These are phyloP conservation scores for Brachystomella parvula DNA, from an alignment of 1,140 invertebrate species.

Conservation along the genomic window DNA sequence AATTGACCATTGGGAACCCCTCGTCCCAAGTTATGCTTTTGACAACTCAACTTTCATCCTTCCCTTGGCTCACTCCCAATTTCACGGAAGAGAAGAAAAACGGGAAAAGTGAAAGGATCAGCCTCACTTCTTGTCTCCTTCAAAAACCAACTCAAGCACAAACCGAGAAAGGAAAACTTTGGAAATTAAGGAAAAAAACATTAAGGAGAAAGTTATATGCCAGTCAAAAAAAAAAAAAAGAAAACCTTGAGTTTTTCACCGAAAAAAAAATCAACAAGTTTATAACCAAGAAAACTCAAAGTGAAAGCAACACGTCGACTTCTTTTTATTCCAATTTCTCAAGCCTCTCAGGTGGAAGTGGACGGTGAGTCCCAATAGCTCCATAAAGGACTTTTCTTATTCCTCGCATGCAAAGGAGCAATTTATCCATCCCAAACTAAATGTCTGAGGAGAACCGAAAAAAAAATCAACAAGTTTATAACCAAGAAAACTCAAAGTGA, in stretches of 20 bases:
- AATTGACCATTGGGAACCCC: background rate
- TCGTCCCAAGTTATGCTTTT: constrained; percentile 9
- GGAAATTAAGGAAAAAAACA: background rate
- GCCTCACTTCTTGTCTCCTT: constrained; percentile 7
- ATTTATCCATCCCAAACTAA: constrained; percentile 7
- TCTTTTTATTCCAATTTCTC: no score
- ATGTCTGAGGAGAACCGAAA: constrained; percentile 1
- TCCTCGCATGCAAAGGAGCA: constrained; percentile 12
- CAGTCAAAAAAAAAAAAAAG: background rate
- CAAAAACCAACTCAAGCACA: background rate
- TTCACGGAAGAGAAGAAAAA: background rate
- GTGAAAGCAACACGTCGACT: no score
- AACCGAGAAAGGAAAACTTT: background rate
- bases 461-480: constrained; percentile 1
- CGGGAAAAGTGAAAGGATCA: background rate
- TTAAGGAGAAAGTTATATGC: background rate
- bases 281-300: no score
- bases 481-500: no score
- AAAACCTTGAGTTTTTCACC: background rate
- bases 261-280: constrained; percentile 1
- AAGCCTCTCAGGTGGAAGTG: no score
- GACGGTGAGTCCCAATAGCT: background rate
- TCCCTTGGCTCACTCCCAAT: background rate
- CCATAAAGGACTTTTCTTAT: constrained; percentile 6
- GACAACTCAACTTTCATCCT: constrained; percentile 6